These are phyloP conservation scores for Cyanocitta stelleri DNA, from an alignment of 2,113 vertebrate species.

Conservation along the genomic window DNA sequence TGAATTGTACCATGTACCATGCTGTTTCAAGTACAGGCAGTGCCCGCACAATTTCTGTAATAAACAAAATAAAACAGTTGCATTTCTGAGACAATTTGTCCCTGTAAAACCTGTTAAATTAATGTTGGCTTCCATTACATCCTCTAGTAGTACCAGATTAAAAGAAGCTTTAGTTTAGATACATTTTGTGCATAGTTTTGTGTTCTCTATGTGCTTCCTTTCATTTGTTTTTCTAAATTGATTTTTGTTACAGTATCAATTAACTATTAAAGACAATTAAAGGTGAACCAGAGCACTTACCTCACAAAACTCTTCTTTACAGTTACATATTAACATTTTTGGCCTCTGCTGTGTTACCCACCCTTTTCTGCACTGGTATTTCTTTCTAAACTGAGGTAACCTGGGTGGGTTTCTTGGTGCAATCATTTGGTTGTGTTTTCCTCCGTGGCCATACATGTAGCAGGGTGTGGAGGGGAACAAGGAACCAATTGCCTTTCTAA, in stretches of 20 bases:
- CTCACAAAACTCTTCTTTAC: neutral
- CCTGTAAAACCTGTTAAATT: neutral
- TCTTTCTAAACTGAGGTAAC: slow-evolving; percentile 24
- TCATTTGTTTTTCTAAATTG: neutral
- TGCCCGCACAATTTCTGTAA: neutral
- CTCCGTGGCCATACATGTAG: neutral
- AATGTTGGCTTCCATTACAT: neutral
- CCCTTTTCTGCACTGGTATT: slow-evolving; percentile 12
- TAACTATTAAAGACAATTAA: neutral
- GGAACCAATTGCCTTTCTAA: neutral
- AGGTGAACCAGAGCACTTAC: neutral
- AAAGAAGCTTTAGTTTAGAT: neutral
- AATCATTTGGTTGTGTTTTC: neutral
- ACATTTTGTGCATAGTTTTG: neutral
- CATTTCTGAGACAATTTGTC: neutral
- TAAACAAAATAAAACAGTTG: neutral
- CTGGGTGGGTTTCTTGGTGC: slow-evolving; percentile 50
- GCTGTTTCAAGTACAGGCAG: neutral
- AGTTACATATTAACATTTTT: slow-evolving; percentile 52
- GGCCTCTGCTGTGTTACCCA: slow-evolving; percentile 19
- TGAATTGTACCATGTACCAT: neutral
- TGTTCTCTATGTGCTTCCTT: neutral
- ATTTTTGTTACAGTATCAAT: neutral
- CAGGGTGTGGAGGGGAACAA: slow-evolving; percentile 18
- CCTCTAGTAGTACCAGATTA: neutral